phyloP scores from a whole-genome alignment of 2,888 invertebrate species.

The Apotomis betuletana region DNA sequence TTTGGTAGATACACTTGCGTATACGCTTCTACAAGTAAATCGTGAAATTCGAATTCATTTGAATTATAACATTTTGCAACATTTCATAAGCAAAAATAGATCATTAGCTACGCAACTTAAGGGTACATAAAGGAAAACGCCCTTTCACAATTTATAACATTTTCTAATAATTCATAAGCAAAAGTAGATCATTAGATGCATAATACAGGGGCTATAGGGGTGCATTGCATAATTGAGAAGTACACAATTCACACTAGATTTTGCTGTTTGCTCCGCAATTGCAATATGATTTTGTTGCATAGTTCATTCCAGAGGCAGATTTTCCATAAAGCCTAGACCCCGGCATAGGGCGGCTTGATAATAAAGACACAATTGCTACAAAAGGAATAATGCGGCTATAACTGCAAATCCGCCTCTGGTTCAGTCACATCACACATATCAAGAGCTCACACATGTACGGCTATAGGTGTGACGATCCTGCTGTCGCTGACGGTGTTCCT shows the following conservation, averaged over 20 bases:
- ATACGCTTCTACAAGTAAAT: not conserved
- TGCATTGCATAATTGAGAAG: not conserved
- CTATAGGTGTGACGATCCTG: conserved; percentile 96
- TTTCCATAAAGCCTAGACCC: no score
- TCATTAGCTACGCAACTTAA: not conserved
- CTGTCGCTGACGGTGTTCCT: conserved; percentile 99
- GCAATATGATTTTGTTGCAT: not conserved
- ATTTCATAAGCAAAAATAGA: not conserved
- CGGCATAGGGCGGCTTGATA: no score
- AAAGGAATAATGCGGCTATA: no score
- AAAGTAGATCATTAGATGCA: not conserved
- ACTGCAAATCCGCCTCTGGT: no score
- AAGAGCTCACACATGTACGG: not conserved
- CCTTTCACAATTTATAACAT: no score
- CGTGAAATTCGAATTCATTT: not conserved
- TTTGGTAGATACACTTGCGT: not conserved
- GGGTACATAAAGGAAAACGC: no score
- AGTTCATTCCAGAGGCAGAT: no score
- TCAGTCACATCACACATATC: not conserved
- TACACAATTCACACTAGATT: not conserved
- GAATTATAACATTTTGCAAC: no score
- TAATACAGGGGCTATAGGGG: not conserved
- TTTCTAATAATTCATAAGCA: no score
- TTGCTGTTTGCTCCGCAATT: not conserved
- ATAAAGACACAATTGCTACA: no score